Conservation (phyloP, 1,140 invertebrate species). For the Polyergus mexicanus region DNA sequence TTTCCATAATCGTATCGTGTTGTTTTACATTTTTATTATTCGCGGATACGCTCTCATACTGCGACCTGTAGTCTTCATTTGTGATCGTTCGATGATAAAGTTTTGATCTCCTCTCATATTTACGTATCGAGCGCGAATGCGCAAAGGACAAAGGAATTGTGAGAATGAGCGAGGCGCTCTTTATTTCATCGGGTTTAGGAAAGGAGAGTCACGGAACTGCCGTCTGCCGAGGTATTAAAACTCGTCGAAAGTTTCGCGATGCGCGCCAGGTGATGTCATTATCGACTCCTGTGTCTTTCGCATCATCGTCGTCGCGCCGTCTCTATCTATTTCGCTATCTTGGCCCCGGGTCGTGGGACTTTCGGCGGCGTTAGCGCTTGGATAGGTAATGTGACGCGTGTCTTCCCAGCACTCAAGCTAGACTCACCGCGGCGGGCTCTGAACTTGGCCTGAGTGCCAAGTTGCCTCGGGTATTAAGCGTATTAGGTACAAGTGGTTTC, state of each 20-base stretch:
- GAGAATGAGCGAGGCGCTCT: constrained; percentile 68
- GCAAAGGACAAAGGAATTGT: constrained; percentile 65
- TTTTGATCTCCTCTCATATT: constrained; percentile 68
- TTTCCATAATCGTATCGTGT: neutral
- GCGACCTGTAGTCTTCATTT: neutral
- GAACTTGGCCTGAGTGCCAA: constrained; percentile 82
- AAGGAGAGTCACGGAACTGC: constrained; percentile 62
- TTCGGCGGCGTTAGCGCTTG: constrained; percentile 71
- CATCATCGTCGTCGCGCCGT: constrained; percentile 38
- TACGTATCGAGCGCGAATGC: constrained; percentile 31
- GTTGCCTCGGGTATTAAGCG: constrained; percentile 80
- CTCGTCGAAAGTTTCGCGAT: constrained; percentile 77
- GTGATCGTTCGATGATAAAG: constrained; percentile 57
- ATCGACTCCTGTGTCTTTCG: constrained; percentile 71
- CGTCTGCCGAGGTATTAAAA: constrained; percentile 77
- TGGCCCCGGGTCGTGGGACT: constrained; percentile 45
- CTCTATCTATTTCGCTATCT: constrained; percentile 28
- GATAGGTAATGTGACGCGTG: constrained; percentile 79
- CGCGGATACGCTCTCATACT: neutral
- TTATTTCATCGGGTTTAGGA: constrained; percentile 70
- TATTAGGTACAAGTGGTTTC: constrained; percentile 82
- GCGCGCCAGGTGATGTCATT: constrained; percentile 78
- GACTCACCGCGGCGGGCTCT: constrained; percentile 67
- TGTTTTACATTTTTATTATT: constrained; percentile 17
- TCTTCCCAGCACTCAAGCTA: constrained; percentile 72